A percentile compares a stretch with the other conserved stretches of the same genome.
Evolutionary conservation across 2,888 invertebrate species (phyloP).

Genomic region (Agrotis ipsilon): DNA sequence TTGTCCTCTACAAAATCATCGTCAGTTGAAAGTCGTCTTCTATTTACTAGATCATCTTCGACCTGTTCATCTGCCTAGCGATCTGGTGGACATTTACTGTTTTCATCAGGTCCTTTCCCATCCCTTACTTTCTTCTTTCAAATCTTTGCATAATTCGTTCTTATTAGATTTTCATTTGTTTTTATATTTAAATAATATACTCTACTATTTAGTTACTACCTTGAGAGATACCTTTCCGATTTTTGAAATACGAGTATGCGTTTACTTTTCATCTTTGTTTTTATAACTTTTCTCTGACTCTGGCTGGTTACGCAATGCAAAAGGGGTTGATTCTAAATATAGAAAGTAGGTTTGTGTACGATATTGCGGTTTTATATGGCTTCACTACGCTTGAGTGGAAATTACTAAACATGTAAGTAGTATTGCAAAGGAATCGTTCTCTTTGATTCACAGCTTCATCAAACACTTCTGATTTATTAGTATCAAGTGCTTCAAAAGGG

Average conservation of each 20-base stretch:
- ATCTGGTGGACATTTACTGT: no score
- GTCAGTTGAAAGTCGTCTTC: background rate
- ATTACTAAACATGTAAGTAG: conserved; percentile 16
- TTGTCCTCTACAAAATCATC: background rate
- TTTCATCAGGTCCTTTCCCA: background rate
- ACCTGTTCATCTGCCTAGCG: background rate
- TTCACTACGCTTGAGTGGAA: conserved; percentile 41
- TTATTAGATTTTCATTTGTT: background rate
- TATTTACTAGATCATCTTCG: no score
- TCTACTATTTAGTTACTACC: no score
- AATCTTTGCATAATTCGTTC: background rate
- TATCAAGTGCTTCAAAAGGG: background rate
- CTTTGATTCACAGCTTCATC: background rate
- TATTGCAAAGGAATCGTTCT: conserved; percentile 18
- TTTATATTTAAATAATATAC: background rate
- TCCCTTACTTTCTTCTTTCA: background rate
- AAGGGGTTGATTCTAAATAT: conserved; percentile 58
- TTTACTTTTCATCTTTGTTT: conserved; percentile 2
- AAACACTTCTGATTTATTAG: conserved; percentile 1
- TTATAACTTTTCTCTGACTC: conserved; percentile 17
- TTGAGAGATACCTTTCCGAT: no score
- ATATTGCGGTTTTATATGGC: conserved; percentile 54
- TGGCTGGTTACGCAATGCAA: conserved; percentile 18
- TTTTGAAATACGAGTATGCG: no score
- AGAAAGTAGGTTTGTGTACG: conserved; percentile 25